phyloP scores from a whole-genome alignment of 2,888 invertebrate species.

The Fabriciana adippe region DNA sequence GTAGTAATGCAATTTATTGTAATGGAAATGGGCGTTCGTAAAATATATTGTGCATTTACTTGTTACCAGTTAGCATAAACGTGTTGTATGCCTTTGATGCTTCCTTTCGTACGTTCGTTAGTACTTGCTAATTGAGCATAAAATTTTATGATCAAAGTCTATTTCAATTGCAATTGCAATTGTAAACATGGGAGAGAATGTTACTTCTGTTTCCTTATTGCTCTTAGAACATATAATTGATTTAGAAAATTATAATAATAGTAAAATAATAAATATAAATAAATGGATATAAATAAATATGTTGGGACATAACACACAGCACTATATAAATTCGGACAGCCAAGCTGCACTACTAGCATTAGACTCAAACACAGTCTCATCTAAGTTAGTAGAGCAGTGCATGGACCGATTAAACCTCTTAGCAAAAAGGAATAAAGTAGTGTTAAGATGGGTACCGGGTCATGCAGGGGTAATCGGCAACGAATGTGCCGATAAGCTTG shows the following conservation, averaged over 20 bases:
- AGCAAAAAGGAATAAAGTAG: too few species aligned
- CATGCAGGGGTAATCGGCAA: too few species aligned
- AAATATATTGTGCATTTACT: slow-evolving; percentile 5
- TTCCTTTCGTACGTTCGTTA: slow-evolving; percentile 31
- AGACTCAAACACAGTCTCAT: too few species aligned
- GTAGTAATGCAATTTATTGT: not conserved
- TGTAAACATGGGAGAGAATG: slow-evolving; percentile 9
- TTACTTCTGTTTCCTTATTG: slow-evolving; percentile 4
- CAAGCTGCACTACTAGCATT: too few species aligned
- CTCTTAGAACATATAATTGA: not conserved
- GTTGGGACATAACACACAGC: too few species aligned
- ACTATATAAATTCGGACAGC: too few species aligned
- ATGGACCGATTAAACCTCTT: too few species aligned
- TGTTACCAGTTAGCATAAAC: slow-evolving; percentile 3
- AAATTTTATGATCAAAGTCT: slow-evolving; percentile 14
- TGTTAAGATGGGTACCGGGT: too few species aligned
- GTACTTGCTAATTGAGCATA: slow-evolving; percentile 37
- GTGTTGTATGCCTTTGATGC: slow-evolving; percentile 13
- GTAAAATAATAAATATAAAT: too few species aligned
- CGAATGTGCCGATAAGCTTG: too few species aligned
- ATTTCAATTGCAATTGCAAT: slow-evolving; percentile 8
- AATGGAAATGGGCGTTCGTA: slow-evolving; percentile 12
- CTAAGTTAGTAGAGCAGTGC: too few species aligned
- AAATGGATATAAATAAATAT: too few species aligned
- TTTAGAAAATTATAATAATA: not conserved